phyloP scores from a whole-genome alignment of 92 coral and sea anemone genomes.

The Chrysogorgia sp. region DNA sequence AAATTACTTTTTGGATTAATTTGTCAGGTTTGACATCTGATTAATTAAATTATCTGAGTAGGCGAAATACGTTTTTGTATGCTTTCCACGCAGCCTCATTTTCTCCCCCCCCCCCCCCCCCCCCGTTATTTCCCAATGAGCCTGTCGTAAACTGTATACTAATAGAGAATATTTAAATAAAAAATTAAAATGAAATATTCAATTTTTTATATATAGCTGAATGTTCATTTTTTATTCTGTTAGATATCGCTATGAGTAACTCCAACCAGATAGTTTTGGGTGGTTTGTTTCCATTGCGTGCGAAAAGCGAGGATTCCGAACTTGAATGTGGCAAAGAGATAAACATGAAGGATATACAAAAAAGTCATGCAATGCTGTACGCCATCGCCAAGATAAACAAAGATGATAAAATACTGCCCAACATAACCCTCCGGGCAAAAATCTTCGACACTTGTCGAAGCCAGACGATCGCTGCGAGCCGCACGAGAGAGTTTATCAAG shows the following conservation, averaged over 20 bases:
- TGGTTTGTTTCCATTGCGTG: constrained; percentile 84
- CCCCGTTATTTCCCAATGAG: background rate
- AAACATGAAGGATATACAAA: constrained; percentile 78
- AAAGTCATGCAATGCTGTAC: constrained; percentile 77
- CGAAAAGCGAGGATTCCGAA: constrained; percentile 66
- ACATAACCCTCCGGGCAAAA: constrained; percentile 75
- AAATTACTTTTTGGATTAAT: no score
- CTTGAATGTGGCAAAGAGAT: constrained; percentile 72
- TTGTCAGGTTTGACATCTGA: no score
- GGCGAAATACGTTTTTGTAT: no score
- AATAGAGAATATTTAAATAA: no score
- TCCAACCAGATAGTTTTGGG: constrained; percentile 75
- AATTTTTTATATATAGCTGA: background rate
- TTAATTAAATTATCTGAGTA: no score
- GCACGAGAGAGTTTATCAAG: constrained; percentile 83
- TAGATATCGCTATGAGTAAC: background rate
- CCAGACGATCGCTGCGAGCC: constrained; percentile 89
- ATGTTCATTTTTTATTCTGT: background rate
- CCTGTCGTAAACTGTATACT: no score
- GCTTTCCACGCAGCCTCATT: background rate
- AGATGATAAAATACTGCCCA: constrained; percentile 69
- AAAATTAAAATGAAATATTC: no score
- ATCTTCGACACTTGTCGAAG: constrained; percentile 94
- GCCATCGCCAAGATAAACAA: constrained; percentile 79
- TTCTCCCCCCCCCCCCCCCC: background rate